Percentiles rank a stretch among this genome's conserved stretches.
Evolutionary conservation across 2,888 invertebrate genomes (phyloP).

Genomic region (Phanerotoma sp.): DNA sequence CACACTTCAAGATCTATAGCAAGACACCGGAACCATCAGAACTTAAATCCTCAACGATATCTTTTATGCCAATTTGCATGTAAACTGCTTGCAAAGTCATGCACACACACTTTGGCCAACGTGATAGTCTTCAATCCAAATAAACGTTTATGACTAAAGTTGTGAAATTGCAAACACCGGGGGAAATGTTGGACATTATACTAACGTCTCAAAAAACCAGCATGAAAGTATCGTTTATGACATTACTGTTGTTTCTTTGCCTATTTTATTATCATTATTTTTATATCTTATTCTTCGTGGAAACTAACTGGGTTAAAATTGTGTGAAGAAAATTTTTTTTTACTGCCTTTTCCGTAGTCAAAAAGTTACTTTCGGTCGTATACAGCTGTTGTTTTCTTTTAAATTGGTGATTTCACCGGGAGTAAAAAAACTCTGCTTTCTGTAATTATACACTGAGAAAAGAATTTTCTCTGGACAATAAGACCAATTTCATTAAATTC

Average conservation of each 20-base stretch:
- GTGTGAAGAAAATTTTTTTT: neutral
- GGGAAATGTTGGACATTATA: neutral
- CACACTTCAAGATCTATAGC: slow-evolving; percentile 18
- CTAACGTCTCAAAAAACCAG: neutral
- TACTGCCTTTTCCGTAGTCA: too few species aligned
- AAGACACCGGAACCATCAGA: slow-evolving; percentile 20
- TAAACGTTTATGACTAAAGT: slow-evolving; percentile 26
- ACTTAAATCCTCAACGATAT: slow-evolving; percentile 27
- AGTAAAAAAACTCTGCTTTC: too few species aligned
- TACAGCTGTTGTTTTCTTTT: too few species aligned
- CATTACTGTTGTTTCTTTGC: neutral
- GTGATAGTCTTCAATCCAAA: slow-evolving; percentile 17
- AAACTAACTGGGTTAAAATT: too few species aligned
- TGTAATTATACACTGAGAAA: too few species aligned
- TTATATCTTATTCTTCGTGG: too few species aligned
- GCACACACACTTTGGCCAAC: slow-evolving; percentile 8
- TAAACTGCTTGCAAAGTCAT: slow-evolving; percentile 21
- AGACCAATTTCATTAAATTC: too few species aligned
- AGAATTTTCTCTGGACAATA: too few species aligned
- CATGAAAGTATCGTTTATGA: neutral
- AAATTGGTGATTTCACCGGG: too few species aligned
- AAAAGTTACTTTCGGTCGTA: too few species aligned
- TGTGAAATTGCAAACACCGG: slow-evolving; percentile 17
- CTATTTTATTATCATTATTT: neutral
- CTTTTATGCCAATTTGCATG: slow-evolving; percentile 24